Evolutionary conservation across 2,888 invertebrate genomes (phyloP).

Genomic region (Agrotis segetum): DNA sequence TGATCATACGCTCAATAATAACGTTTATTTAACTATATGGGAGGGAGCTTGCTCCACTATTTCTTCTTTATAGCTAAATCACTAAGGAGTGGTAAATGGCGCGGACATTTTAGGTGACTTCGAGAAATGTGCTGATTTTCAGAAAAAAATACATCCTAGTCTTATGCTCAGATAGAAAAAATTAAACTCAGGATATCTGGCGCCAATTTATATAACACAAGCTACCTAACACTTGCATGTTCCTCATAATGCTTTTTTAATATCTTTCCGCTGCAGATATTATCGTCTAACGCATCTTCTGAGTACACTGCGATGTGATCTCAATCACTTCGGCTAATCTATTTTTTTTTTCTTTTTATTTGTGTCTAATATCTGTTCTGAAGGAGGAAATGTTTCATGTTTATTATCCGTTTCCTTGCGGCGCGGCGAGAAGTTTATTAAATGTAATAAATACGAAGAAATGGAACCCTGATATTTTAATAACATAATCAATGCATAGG

Average conservation of each 20-base stretch:
- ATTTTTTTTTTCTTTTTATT: slow-evolving; percentile 33
- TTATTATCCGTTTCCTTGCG: slow-evolving; percentile 25
- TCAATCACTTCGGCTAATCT: slow-evolving; percentile 41
- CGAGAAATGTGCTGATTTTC: no score
- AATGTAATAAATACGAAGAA: slow-evolving; percentile 16
- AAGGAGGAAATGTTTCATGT: slow-evolving; percentile 33
- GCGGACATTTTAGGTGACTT: not conserved
- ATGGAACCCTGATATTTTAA: not conserved
- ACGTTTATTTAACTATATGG: not conserved
- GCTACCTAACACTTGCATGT: slow-evolving; percentile 11
- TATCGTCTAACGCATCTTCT: slow-evolving; percentile 20
- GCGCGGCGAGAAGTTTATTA: slow-evolving; percentile 16
- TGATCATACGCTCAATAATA: no score
- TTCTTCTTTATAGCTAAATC: not conserved
- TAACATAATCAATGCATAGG: not conserved
- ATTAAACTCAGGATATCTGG: not conserved
- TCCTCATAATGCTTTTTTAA: slow-evolving; percentile 46
- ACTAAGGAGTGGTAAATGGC: not conserved
- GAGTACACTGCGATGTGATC: slow-evolving; percentile 23
- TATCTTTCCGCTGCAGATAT: slow-evolving; percentile 29
- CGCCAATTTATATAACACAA: slow-evolving; percentile 15
- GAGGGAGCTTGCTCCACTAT: no score
- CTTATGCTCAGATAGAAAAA: not conserved
- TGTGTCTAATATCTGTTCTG: slow-evolving; percentile 24
- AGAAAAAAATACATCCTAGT: no score